These are phyloP conservation scores for Otis tarda DNA, from an alignment of 2,113 vertebrate genomes.

Conservation along the genomic window DNA sequence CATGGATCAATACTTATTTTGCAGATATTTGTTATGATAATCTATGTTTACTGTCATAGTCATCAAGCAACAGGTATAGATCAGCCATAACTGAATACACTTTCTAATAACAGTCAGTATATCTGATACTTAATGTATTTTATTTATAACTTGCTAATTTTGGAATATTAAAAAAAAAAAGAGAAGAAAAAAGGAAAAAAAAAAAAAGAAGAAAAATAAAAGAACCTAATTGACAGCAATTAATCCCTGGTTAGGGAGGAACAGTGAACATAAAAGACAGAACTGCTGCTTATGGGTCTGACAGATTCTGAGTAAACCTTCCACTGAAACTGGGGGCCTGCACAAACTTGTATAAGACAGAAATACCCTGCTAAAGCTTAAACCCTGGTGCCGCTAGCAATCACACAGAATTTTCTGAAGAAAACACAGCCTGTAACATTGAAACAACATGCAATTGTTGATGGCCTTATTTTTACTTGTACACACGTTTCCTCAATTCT, in stretches of 20 bases:
- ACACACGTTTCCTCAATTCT: neutral
- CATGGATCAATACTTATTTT: neutral
- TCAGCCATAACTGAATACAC: neutral
- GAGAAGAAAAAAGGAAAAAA: too few species aligned
- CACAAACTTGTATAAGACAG: neutral
- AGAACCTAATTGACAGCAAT: neutral
- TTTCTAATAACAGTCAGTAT: neutral
- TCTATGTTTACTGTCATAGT: neutral
- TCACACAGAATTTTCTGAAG: neutral
- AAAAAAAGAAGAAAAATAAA: neutral
- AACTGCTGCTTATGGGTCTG: neutral
- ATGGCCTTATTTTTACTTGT: neutral
- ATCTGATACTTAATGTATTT: neutral
- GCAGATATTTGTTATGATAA: neutral
- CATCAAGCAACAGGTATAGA: neutral
- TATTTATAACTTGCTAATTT: neutral
- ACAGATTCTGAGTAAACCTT: neutral
- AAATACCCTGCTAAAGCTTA: neutral
- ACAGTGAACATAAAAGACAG: neutral
- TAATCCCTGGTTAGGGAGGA: neutral
- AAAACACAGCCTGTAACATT: neutral
- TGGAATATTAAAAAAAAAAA: neutral
- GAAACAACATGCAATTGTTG: neutral
- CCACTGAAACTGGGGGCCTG: neutral
- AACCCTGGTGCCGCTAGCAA: neutral